These are phyloP conservation scores for Lysandra coridon DNA, from an alignment of 2,888 invertebrate species.

Conservation along the genomic window DNA sequence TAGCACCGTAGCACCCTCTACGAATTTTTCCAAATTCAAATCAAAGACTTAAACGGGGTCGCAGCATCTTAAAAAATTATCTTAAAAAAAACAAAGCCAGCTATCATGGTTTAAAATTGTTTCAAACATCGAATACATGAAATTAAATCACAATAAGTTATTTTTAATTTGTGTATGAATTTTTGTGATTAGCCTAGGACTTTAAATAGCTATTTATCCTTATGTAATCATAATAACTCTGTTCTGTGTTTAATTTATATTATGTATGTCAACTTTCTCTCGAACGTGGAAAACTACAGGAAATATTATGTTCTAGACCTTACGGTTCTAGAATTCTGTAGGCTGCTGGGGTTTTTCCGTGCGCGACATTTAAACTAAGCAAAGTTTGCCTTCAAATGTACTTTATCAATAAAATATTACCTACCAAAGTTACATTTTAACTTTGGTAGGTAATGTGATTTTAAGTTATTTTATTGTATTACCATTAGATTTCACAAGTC, in stretches of 20 bases:
- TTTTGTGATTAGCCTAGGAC: background rate
- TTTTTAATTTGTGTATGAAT: no score
- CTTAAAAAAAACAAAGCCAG: background rate
- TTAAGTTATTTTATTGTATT: no score
- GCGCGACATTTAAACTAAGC: background rate
- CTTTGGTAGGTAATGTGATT: no score
- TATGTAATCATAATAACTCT: background rate
- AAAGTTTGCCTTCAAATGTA: background rate
- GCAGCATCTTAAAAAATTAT: background rate
- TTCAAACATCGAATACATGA: no score
- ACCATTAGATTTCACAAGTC: no score
- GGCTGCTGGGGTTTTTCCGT: background rate
- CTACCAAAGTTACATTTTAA: no score
- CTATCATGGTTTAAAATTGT: no score
- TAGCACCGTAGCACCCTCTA: slow-evolving; percentile 1
- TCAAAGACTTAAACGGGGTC: background rate
- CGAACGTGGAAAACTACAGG: background rate
- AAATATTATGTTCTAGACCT: background rate
- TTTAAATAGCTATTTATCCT: background rate
- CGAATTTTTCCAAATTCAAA: background rate
- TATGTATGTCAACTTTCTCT: background rate
- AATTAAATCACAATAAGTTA: no score
- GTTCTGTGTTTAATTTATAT: background rate
- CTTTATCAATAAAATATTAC: no score
- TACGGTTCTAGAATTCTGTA: background rate